Percentiles rank a stretch among this genome's conserved stretches.
Conservation (phyloP, 2,113 vertebrate genomes). For the Coryphaenoides rupestris region DNA sequence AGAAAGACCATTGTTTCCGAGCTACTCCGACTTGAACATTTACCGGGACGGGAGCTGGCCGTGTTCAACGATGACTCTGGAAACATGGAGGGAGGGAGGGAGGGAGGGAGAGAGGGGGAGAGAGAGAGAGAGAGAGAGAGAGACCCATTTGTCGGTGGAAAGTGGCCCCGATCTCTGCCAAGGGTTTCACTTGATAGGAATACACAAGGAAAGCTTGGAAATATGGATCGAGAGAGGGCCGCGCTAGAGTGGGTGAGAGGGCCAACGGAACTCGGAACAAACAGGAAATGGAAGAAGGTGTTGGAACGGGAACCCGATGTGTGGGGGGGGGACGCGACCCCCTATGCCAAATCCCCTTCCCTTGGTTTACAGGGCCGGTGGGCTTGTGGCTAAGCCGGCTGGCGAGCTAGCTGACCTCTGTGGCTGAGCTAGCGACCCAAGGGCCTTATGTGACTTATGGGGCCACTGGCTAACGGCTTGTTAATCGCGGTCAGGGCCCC, state of each 20-base stretch:
- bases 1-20: conserved; percentile 72
- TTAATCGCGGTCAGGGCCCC: too few species aligned
- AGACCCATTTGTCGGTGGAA: conserved; percentile 11
- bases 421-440: not conserved
- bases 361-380: not conserved
- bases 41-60: conserved; percentile 29
- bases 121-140: not conserved
- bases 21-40: conserved; percentile 57
- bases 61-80: conserved; percentile 36
- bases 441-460: not conserved
- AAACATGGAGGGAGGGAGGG: conserved; percentile 49
- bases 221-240: not conserved
- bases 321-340: not conserved
- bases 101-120: conserved; percentile 22
- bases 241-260: not conserved
- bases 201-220: not conserved
- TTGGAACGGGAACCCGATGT: not conserved
- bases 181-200: not conserved
- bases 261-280: too few species aligned
- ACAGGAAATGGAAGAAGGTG: not conserved
- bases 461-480: not conserved
- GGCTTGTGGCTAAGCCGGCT: not conserved
- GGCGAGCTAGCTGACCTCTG: not conserved
- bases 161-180: not conserved
- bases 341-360: not conserved